Evolutionary conservation across 2,888 invertebrate genomes (phyloP), one percentile per base, ranked within the genome.

Genomic region (Zonitis immaculata): DNA sequence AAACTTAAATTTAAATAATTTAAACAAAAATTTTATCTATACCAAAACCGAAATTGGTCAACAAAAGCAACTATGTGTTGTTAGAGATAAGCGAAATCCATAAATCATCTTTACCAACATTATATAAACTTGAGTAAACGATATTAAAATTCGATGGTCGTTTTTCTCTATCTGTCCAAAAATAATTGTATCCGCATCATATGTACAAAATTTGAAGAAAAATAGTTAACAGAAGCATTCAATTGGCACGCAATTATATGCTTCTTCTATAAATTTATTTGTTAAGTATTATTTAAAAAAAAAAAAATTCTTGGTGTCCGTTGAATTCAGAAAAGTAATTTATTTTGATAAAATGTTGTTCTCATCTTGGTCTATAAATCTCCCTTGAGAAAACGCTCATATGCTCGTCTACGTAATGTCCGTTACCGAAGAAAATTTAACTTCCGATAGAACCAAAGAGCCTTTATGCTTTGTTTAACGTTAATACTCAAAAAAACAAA

Each of bases 261-360:
- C 18, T 42, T 27, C 27, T 14, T 26, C 45, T 51, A 51, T 51
- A 47, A 51, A 51, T 54, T 49, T 51, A 51, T 48, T 55, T 51
- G 45, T 51, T 26, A 49, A 26, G 42, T 47, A 49, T 49, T 49
- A 52, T 44, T 11, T 35, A 44, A 47, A 44, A 46, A 45, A 49
- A 49, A 56, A 52, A 56, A 56, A 52, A 52, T 56, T 55, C 51
- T 49, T 30, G 45, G 51, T 53, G 57, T 52, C 51, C 42, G 50
- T 32, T 51, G 58, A 60, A 57, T 57, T 56, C 56, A 57, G 56
- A 59, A 58, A 60, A 54, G 59, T 59, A 62, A 62, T 61, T 62
- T 61, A 62, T 62, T 62, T 61, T 62, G 62, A 61, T 61, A 62
- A 62, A 57, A 62, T 61, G 62, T 58, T 56, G 58, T 62, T 59